phyloP scores from a whole-genome alignment of 2,113 vertebrate genomes.

The Dolichallabes microphthalmus region DNA sequence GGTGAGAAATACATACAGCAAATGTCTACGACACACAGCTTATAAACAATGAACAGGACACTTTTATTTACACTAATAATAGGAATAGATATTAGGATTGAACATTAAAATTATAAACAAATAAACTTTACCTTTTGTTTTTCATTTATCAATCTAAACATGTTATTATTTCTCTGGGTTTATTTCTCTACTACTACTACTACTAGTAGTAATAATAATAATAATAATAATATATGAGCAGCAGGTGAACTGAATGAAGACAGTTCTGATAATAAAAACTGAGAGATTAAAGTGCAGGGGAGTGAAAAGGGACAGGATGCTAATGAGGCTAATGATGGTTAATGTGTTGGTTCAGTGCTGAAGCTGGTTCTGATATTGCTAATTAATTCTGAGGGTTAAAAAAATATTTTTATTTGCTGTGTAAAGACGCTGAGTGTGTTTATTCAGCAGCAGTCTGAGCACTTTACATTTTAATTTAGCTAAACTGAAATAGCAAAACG shows the following conservation, averaged over 20 bases:
- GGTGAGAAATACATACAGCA: too few relatives aligned
- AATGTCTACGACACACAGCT: too few relatives aligned
- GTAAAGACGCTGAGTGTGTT: not conserved
- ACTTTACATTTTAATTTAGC: conserved; percentile 30
- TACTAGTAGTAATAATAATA: not conserved
- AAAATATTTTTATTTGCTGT: conserved; percentile 4
- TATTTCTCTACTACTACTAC: too few relatives aligned
- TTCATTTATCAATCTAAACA: too few relatives aligned
- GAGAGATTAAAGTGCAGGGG: not conserved
- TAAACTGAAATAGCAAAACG: conserved; percentile 49
- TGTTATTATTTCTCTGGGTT: too few relatives aligned
- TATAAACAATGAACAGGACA: too few relatives aligned
- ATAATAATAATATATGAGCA: not conserved
- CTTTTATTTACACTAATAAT: too few relatives aligned
- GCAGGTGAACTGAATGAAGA: not conserved
- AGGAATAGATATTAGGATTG: too few relatives aligned
- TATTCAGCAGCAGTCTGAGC: not conserved
- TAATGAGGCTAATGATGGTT: conserved; percentile 16
- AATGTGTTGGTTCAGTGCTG: conserved; percentile 9
- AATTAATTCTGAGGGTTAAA: conserved; percentile 15
- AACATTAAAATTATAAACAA: too few relatives aligned
- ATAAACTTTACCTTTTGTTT: too few relatives aligned
- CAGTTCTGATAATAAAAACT: not conserved
- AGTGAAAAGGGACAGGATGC: not conserved
- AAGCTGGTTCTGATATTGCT: conserved; percentile 4